A percentile compares a stretch with the other conserved stretches of the same genome.
Evolutionary conservation across 2,888 invertebrate species (phyloP).

Genomic region (Tetramorium bicarinatum): DNA sequence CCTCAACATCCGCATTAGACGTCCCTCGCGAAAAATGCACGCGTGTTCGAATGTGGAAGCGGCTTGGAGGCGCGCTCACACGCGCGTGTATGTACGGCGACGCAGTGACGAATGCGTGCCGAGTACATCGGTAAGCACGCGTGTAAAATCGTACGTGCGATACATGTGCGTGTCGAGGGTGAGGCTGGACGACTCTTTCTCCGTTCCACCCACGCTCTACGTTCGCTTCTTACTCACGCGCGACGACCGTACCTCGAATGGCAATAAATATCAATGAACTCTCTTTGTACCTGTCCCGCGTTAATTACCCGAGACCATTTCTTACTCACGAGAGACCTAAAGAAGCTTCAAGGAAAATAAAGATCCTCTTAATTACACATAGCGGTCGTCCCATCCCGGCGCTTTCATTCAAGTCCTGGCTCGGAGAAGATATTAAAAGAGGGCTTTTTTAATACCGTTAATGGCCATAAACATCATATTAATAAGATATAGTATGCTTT

Average conservation of each 20-base stretch:
- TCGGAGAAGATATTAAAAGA: constrained; percentile 28
- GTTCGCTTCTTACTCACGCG: constrained; percentile 57
- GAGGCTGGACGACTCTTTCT: constrained; percentile 81
- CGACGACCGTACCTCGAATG: constrained; percentile 60
- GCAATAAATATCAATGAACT: constrained; percentile 69
- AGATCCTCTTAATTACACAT: constrained; percentile 66
- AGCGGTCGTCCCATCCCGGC: constrained; percentile 14
- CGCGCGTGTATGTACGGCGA: constrained; percentile 44
- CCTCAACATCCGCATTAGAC: constrained; percentile 20
- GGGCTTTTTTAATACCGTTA: constrained; percentile 44
- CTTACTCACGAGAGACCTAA: constrained; percentile 19
- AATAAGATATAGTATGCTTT: constrained; percentile 32
- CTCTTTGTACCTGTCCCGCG: constrained; percentile 57
- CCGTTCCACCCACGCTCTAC: constrained; percentile 79
- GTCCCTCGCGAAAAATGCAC: constrained; percentile 12
- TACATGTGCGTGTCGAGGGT: constrained; percentile 73
- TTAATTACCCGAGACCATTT: constrained; percentile 52
- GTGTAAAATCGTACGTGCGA: constrained; percentile 70
- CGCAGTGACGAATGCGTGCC: constrained; percentile 70
- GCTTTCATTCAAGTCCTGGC: constrained; percentile 41
- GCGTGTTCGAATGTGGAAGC: constrained; percentile 25
- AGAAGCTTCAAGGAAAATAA: constrained; percentile 27
- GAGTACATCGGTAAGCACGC: constrained; percentile 72
- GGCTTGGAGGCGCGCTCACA: constrained; percentile 7
- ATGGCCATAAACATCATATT: constrained; percentile 50